These are phyloP conservation scores for Aplysina aerophoba DNA, from an alignment of 37 sponge, comb jelly and placozoan species.

Conservation along the genomic window DNA sequence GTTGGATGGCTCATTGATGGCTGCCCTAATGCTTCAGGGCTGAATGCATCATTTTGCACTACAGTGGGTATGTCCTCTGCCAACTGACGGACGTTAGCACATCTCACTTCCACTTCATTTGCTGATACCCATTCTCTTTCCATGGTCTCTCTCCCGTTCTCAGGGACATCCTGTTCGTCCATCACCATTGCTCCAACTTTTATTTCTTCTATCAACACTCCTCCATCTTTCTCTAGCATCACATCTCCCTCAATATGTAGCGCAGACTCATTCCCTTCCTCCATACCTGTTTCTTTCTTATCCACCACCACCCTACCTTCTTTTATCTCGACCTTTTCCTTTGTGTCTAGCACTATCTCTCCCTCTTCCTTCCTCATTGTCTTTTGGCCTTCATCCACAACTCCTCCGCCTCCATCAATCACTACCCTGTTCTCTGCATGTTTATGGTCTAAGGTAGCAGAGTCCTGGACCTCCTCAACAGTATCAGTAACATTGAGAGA, in stretches of 20 bases:
- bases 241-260: background rate
- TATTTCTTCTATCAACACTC: background rate
- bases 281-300: background rate
- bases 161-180: background rate
- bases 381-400: background rate
- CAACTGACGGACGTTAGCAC: too few relatives aligned
- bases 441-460: too few relatives aligned
- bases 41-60: too few relatives aligned
- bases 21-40: too few relatives aligned
- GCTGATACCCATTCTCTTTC: too few relatives aligned
- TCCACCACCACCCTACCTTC: background rate
- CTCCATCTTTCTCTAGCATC: background rate
- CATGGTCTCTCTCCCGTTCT: background rate
- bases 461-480: too few relatives aligned
- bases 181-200: background rate
- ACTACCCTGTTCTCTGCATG: too few relatives aligned
- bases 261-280: conserved; percentile 13
- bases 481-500: too few relatives aligned
- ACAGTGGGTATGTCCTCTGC: too few relatives aligned
- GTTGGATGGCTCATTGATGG: too few relatives aligned
- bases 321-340: background rate
- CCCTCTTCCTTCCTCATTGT: background rate
- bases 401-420: background rate
- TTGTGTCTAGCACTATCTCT: background rate
- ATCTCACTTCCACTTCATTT: too few relatives aligned